These are phyloP conservation scores for Apteryx owenii DNA, from an alignment of 2,113 vertebrate genomes.

Conservation along the genomic window DNA sequence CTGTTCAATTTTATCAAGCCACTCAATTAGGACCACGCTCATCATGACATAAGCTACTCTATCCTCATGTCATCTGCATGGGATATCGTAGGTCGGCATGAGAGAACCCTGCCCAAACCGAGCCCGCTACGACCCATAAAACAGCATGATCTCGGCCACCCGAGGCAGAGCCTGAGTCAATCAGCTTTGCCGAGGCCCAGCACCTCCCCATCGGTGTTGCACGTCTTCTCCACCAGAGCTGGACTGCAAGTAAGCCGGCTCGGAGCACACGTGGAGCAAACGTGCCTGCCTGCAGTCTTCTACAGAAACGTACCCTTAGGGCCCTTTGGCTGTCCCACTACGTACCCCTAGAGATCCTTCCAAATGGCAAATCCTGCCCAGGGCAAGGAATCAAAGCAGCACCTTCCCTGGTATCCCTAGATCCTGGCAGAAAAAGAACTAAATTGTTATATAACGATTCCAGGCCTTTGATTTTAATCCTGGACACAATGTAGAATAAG, in stretches of 20 bases:
- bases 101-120: neutral
- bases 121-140: neutral
- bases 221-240: too few relatives aligned
- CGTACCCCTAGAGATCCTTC: neutral
- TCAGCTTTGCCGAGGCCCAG: neutral
- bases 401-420: neutral
- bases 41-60: accelerated
- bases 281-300: neutral
- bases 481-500: neutral
- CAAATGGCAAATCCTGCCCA: neutral
- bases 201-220: neutral
- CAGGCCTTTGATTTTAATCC: neutral
- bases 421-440: neutral
- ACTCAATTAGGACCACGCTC: neutral
- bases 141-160: neutral
- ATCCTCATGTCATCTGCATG: neutral
- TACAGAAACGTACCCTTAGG: neutral
- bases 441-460: too few relatives aligned
- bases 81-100: neutral
- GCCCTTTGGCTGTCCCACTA: accelerated
- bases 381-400: neutral
- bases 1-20: neutral
- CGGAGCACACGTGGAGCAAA: neutral
- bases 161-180: accelerated
- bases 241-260: neutral